phyloP scores from a whole-genome alignment of 1,140 invertebrate species.

The Drosophila kurseongensis region DNA sequence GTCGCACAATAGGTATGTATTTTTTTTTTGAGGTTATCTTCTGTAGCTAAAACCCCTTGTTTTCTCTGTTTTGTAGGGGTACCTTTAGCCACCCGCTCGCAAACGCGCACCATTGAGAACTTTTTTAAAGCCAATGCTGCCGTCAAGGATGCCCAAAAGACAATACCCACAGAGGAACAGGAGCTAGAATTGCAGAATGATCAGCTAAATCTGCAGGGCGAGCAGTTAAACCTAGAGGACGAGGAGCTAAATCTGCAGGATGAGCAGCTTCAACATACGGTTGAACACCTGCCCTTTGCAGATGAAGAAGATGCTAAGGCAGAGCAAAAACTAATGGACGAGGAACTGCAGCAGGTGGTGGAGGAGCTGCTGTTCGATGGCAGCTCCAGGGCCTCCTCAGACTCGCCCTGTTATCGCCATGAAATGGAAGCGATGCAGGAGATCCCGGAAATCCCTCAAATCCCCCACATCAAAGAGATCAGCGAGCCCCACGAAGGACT shows the following conservation, averaged over 20 bases:
- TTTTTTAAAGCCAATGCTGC: conserved; percentile 76
- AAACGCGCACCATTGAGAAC: conserved; percentile 80
- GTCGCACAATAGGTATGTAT: conserved; percentile 66
- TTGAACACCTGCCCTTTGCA: conserved; percentile 5
- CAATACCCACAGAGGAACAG: conserved; percentile 19
- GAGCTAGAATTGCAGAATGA: conserved; percentile 13
- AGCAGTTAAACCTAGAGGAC: conserved; percentile 5
- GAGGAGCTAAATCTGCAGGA: conserved; percentile 4
- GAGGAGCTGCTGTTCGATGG: conserved; percentile 55
- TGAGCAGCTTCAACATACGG: conserved; percentile 31
- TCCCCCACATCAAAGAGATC: conserved; percentile 19
- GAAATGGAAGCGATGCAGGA: conserved; percentile 35
- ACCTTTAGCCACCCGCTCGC: conserved; percentile 76
- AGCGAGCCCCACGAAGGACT: conserved; percentile 16
- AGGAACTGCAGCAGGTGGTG: conserved; percentile 44
- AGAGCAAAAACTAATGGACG: conserved; percentile 36
- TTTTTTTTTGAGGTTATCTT: conserved; percentile 67
- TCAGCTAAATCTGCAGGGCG: conserved; percentile 9
- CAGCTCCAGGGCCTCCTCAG: conserved; percentile 50
- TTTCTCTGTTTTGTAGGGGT: conserved; percentile 53
- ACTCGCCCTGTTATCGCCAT: conserved; percentile 59
- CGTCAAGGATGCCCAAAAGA: conserved; percentile 38
- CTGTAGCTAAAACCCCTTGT: conserved; percentile 4
- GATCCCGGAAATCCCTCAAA: conserved; percentile 23
- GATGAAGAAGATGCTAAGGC: conserved; percentile 27